Conservation (phyloP, 2,113 vertebrate species). For the Fulica atra region DNA sequence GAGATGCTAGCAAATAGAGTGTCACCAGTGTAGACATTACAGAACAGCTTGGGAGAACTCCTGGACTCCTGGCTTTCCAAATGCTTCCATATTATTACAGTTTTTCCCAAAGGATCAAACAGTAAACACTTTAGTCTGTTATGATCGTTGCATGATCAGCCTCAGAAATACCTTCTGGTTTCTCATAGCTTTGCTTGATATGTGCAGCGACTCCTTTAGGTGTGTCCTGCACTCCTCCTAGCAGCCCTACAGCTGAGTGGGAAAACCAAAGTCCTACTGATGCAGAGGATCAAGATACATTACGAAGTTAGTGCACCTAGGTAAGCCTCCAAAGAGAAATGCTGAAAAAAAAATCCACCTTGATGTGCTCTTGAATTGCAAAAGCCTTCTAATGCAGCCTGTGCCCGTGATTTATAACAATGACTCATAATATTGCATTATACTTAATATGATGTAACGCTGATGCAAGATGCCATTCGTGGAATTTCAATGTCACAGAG, state of each 20-base stretch:
- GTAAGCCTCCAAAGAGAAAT: slow-evolving; percentile 8
- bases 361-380: slow-evolving; percentile 69
- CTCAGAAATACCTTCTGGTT: background rate
- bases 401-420: slow-evolving; percentile 69
- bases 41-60: background rate
- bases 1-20: background rate
- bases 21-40: background rate
- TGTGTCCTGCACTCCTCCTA: background rate
- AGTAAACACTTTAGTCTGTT: background rate
- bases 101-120: background rate
- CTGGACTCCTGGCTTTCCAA: background rate
- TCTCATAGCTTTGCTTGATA: background rate
- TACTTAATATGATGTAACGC: slow-evolving; percentile 72
- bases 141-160: background rate
- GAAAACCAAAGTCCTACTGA: background rate
- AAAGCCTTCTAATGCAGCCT: slow-evolving; percentile 59
- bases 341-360: slow-evolving; percentile 66
- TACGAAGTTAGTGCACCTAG: slow-evolving; percentile 13
- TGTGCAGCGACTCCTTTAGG: background rate
- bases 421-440: slow-evolving; percentile 74
- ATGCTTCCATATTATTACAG: background rate
- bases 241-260: background rate
- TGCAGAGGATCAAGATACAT: background rate
- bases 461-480: slow-evolving; percentile 72
- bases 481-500: slow-evolving; percentile 71